Evolutionary conservation across 2,888 invertebrate genomes (phyloP).

Genomic region (Andrena chrysosceles): DNA sequence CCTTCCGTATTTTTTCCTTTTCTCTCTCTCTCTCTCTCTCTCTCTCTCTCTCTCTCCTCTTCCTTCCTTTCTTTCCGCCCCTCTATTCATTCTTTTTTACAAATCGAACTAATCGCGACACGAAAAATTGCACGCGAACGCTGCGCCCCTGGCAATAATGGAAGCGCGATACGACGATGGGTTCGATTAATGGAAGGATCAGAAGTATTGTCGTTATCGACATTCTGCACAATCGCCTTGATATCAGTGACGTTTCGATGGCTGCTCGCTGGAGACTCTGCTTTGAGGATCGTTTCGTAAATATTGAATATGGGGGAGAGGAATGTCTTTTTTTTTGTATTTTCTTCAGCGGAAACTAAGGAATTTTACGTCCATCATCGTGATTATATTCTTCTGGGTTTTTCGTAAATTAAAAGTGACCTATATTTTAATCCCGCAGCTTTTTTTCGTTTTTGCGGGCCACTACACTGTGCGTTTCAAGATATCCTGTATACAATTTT

Average conservation of each 20-base stretch:
- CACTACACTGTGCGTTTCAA: background rate
- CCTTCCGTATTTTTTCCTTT: slow-evolving; percentile 39
- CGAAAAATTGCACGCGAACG: slow-evolving; percentile 45
- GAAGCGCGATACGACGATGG: slow-evolving; percentile 10
- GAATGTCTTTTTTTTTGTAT: background rate
- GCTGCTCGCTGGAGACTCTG: background rate
- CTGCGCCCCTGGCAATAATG: background rate
- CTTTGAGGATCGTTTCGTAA: slow-evolving; percentile 3
- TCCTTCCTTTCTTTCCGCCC: background rate
- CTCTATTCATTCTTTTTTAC: background rate
- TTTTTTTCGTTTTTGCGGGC: background rate
- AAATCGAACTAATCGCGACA: slow-evolving; percentile 46
- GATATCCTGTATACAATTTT: background rate
- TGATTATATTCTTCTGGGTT: background rate
- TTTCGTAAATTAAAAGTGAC: background rate
- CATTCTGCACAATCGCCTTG: slow-evolving; percentile 51
- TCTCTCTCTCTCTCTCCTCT: background rate
- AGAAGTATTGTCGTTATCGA: slow-evolving; percentile 42
- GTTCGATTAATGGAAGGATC: slow-evolving; percentile 38
- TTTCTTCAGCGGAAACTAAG: background rate
- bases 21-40: background rate
- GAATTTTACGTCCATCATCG: background rate
- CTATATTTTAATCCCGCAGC: background rate
- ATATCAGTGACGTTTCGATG: slow-evolving; percentile 10
- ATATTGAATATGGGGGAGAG: background rate